Conservation (phyloP, 2,113 vertebrate species). For the Macheiramphus alcinus region DNA sequence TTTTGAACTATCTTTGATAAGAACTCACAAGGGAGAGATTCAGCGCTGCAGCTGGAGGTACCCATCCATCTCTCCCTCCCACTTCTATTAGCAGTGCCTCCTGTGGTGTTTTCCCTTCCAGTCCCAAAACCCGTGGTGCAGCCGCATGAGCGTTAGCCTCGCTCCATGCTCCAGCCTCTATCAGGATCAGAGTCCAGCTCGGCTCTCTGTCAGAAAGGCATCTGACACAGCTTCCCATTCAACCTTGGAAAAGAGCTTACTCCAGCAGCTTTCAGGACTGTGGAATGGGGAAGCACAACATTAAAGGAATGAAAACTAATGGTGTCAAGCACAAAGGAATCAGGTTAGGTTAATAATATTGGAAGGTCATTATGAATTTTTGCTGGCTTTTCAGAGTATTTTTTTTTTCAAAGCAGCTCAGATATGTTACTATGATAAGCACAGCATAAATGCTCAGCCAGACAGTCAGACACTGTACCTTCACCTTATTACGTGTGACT, state of each 20-base stretch:
- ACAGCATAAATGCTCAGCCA: constrained; percentile 12
- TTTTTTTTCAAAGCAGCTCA: background rate
- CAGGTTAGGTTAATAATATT: constrained; percentile 14
- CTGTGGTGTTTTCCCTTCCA: background rate
- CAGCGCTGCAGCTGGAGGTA: background rate
- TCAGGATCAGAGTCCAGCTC: background rate
- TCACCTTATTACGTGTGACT: constrained; percentile 28
- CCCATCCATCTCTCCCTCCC: background rate
- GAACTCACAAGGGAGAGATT: background rate
- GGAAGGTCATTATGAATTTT: constrained; percentile 50
- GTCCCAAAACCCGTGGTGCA: background rate
- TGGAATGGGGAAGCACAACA: background rate
- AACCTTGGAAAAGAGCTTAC: background rate
- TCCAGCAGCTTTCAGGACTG: background rate
- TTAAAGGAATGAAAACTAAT: constrained; percentile 21
- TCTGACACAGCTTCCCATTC: background rate
- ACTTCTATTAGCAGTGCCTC: background rate
- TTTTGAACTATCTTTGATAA: background rate
- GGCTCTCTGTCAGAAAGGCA: background rate
- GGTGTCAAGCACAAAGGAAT: constrained; percentile 4
- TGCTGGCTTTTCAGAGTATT: constrained; percentile 13
- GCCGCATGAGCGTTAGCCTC: background rate
- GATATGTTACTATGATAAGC: background rate
- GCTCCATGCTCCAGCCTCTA: background rate
- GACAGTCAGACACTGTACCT: constrained; percentile 18